A percentile compares a stretch with the other conserved stretches of the same genome.
Evolutionary conservation across 1,140 invertebrate genomes (phyloP).

Genomic region (Diachasma alloeum): DNA sequence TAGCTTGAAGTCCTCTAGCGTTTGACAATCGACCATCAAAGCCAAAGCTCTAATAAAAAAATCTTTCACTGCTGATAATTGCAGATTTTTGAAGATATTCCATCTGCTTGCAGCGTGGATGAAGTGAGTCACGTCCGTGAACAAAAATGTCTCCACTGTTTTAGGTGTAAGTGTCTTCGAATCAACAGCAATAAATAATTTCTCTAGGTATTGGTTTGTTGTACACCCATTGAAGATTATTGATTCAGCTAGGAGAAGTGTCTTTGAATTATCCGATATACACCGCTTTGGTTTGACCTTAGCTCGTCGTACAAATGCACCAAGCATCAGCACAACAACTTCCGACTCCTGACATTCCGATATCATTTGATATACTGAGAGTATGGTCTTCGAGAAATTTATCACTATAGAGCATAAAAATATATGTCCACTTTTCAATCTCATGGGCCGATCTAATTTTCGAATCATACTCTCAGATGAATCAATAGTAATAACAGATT

Average conservation of each 20-base stretch:
- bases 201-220: background rate
- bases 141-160: background rate
- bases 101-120: background rate
- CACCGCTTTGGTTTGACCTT: background rate
- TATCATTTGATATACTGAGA: background rate
- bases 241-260: background rate
- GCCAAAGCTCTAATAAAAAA: background rate
- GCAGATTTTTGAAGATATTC: background rate
- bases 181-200: background rate
- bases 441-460: background rate
- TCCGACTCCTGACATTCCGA: background rate
- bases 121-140: background rate
- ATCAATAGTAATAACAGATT: background rate
- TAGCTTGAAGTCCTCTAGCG: background rate
- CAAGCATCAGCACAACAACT: background rate
- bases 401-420: background rate
- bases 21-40: background rate
- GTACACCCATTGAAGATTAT: background rate
- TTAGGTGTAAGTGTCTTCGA: background rate
- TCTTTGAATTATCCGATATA: background rate
- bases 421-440: background rate
- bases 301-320: background rate
- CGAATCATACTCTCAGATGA: background rate
- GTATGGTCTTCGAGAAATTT: background rate
- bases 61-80: background rate